A percentile compares a stretch with the other conserved stretches of the same genome.
These are phyloP conservation scores for Xiphophorus birchmanni DNA, from an alignment of 2,797 vertebrate species.

Conservation along the genomic window DNA sequence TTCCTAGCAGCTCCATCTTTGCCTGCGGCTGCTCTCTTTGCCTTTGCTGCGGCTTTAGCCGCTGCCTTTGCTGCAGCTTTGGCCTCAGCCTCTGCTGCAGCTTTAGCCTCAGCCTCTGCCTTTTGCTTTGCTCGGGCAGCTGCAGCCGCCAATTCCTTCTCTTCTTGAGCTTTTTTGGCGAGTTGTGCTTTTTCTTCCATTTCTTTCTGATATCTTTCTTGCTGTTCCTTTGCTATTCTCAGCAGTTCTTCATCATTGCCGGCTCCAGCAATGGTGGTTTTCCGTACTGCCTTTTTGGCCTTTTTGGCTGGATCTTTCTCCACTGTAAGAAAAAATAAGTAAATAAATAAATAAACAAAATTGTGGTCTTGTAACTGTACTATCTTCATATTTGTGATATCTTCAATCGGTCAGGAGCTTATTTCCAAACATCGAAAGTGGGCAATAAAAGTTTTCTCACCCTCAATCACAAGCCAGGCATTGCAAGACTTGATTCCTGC, in stretches of 20 bases:
- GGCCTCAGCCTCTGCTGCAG: slow-evolving; percentile 56
- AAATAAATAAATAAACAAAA: neutral
- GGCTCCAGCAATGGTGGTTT: slow-evolving; percentile 74
- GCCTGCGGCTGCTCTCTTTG: slow-evolving; percentile 60
- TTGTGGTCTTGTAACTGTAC: neutral
- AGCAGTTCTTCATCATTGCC: slow-evolving; percentile 62
- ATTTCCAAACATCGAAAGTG: neutral
- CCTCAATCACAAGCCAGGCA: slow-evolving; percentile 88
- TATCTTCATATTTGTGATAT: neutral
- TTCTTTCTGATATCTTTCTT: slow-evolving; percentile 75
- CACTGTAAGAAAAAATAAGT: slow-evolving; percentile 46
- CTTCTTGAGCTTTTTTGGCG: slow-evolving; percentile 71
- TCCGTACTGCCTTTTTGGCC: slow-evolving; percentile 76
- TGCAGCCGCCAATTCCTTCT: slow-evolving; percentile 64
- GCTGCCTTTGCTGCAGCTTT: slow-evolving; percentile 60
- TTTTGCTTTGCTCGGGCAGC: slow-evolving; percentile 51
- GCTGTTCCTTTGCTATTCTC: slow-evolving; percentile 79
- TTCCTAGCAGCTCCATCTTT: slow-evolving; percentile 24
- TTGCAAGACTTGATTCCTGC: slow-evolving; percentile 85
- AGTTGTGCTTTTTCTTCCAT: slow-evolving; percentile 68
- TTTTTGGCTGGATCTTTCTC: slow-evolving; percentile 69
- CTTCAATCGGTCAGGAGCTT: neutral
- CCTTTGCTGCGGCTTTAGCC: slow-evolving; percentile 53
- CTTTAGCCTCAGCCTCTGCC: slow-evolving; percentile 59
- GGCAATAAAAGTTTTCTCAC: slow-evolving; percentile 70